Evolutionary conservation across 2,888 invertebrate species (phyloP).

Genomic region (Apotomis turbidana): DNA sequence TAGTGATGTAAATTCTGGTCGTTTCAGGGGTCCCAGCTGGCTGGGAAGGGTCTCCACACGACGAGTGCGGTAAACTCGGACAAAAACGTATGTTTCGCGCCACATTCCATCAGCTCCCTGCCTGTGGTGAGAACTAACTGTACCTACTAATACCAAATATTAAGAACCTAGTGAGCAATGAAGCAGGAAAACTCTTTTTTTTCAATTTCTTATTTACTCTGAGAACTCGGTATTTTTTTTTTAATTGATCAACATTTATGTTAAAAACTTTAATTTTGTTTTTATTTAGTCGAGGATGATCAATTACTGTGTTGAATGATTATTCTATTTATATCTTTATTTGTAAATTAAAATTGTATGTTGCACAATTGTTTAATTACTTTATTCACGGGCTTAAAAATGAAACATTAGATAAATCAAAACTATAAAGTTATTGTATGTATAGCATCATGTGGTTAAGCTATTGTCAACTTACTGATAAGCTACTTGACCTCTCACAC

Average conservation of each 20-base stretch:
- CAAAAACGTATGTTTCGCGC: slow-evolving; percentile 76
- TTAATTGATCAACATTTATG: no score
- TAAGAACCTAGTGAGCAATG: slow-evolving; percentile 45
- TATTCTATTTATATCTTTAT: no score
- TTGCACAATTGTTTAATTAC: no score
- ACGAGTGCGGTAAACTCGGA: slow-evolving; percentile 72
- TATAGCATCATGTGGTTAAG: not conserved
- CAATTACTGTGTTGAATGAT: no score
- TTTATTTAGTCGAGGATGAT: no score
- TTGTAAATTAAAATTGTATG: no score
- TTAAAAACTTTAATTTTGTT: no score
- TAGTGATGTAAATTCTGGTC: slow-evolving; percentile 32
- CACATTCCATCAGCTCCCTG: slow-evolving; percentile 66
- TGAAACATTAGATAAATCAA: not conserved
- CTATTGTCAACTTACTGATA: slow-evolving; percentile 20
- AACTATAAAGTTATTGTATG: slow-evolving; percentile 11
- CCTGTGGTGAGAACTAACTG: slow-evolving; percentile 77
- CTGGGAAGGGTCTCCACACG: slow-evolving; percentile 73
- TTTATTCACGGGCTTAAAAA: no score
- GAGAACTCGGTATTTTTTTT: no score
- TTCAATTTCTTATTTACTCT: no score
- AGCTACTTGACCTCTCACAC: slow-evolving; percentile 20
- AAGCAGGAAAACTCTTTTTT: slow-evolving; percentile 46
- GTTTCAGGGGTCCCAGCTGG: slow-evolving; percentile 73
- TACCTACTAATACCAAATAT: slow-evolving; percentile 64